Evolutionary conservation across 2,113 vertebrate species (phyloP), one percentile per base, ranked within the genome.

Genomic region (Elachura formosa): DNA sequence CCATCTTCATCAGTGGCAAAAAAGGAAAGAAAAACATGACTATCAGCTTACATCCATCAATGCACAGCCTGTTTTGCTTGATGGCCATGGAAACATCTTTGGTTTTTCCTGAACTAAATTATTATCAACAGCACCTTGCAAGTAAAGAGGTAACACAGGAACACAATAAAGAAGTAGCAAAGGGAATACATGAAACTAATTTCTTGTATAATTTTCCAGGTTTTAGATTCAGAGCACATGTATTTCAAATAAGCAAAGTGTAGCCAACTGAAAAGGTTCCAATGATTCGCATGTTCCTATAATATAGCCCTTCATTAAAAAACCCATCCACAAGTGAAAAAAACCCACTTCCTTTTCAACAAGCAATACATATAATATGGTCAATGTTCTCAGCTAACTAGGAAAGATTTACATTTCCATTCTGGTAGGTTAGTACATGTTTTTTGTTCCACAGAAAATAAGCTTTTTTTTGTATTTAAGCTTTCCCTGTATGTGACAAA

Each of bases 371-470:
- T 72, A 98, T 72, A 96, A 93, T 77, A 96, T n/a, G 69, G 62
- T 89, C 93, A 94, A 93, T 92, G 94, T 92, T 97, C 97, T 84
- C 69, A 56, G 81, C 74, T 92, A 87, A 86, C 94, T 89, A 96
- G 93, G 94, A 96, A 97, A 97, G 89, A 96, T 95, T 96, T 96
- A 91, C 94, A 95, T 97, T 98, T 97, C 97, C 92, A 97, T 96
- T 93, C 89, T 96, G 87, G 92, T 96, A 74, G 72, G 54, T 90
- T 91, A 75, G 83, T 93, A 77, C 82, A 48, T 95, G 87, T 82
- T 97, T 97, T 96, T 96, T 96, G 86, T 95, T 96, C 91, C 95
- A 95, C 52, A 80, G 68, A 95, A 97, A 95, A 93, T 88, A 74
- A 87, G 41, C 54, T 79, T 83, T 89, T 87, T 87, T 80, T 61